Evolutionary conservation across 2,888 invertebrate species (phyloP), one percentile per base, ranked within the genome.

Genomic region (Zygothrica quintamaculata): DNA sequence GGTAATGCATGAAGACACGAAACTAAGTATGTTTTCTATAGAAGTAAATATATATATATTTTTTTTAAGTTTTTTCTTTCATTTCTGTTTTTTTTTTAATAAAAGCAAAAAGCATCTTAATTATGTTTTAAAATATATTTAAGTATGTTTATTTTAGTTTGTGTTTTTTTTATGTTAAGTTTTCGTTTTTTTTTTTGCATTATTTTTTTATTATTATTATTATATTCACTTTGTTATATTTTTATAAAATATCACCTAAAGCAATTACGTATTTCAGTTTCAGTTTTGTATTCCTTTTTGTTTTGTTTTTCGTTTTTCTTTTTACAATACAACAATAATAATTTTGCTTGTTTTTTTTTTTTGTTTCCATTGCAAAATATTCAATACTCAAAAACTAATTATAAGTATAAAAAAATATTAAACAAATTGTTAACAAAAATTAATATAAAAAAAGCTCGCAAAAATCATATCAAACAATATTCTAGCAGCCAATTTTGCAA

Each of bases 191-290:
- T 36, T 7, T 29, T 29, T 29, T 29, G 29, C n/a, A 29, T 29
- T 29, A 57, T 42, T 37, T 62, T 58, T 57, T 68, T 53, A 58
- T 77, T 43, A 48, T 52, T 39, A 44, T 51, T 29, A 39, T 48
- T 72, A 53, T 56, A 62, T 64, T 61, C 71, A 65, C 71, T 76
- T 61, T 65, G 60, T 69, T 73, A 77, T 82, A 80, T 82, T 85
- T 84, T 85, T 82, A 84, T 82, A 85, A 84, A 84, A 88, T 89
- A 88, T 89, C 88, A 88, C 88, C 86, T 89, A 88, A 89, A 89
- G 87, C 88, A 88, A 89, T 87, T 90, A 89, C 89, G 88, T 89
- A 89, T 89, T 89, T 89, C 89, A 88, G 88, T 88, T 89, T 80
- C 77, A 79, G 67, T 82, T 84, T 87, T 85, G 66, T 72, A 52